Percentiles rank a stretch among this genome's conserved stretches.
Evolutionary conservation across 2,888 invertebrate genomes (phyloP).

Genomic region (Heteropelma amictum): DNA sequence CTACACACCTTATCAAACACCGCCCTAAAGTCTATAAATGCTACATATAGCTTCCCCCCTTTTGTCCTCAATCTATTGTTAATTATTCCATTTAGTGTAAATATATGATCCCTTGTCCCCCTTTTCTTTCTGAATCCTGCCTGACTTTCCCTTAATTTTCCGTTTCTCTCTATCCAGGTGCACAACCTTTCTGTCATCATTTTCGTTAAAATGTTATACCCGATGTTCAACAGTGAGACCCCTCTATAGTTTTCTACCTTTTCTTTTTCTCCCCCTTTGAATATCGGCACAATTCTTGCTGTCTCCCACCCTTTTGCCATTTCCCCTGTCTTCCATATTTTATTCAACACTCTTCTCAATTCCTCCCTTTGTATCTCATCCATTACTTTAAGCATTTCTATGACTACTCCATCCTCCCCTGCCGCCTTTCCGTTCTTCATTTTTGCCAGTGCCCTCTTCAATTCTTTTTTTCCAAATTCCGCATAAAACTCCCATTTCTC

Average conservation of each 20-base stretch:
- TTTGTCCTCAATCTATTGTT: slow-evolving; percentile 6
- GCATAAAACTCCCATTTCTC: not conserved
- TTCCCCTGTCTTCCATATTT: slow-evolving; percentile 11
- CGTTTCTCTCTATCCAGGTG: slow-evolving; percentile 25
- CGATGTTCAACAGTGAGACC: slow-evolving; percentile 21
- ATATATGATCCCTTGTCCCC: slow-evolving; percentile 47
- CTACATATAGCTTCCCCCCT: not conserved
- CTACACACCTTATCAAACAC: slow-evolving; percentile 20
- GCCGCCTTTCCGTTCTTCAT: not conserved
- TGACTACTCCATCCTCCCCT: not conserved
- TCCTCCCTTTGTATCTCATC: not conserved
- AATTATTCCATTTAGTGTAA: slow-evolving; percentile 24
- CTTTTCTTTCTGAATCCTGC: slow-evolving; percentile 47
- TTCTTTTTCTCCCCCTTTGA: slow-evolving; percentile 16
- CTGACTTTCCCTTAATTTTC: slow-evolving; percentile 45
- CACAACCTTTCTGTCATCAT: slow-evolving; percentile 18
- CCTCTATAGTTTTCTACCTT: slow-evolving; percentile 25
- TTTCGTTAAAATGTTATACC: slow-evolving; percentile 28
- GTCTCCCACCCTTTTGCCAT: slow-evolving; percentile 25
- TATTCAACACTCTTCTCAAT: not conserved
- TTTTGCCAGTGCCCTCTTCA: not conserved
- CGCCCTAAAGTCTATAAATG: no score
- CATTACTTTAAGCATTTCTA: not conserved
- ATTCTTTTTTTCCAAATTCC: not conserved
- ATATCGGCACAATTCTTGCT: slow-evolving; percentile 19